Base-by-base conservation (phyloP, 2,797 vertebrate genomes). In the Lacerta viridis region DNA sequence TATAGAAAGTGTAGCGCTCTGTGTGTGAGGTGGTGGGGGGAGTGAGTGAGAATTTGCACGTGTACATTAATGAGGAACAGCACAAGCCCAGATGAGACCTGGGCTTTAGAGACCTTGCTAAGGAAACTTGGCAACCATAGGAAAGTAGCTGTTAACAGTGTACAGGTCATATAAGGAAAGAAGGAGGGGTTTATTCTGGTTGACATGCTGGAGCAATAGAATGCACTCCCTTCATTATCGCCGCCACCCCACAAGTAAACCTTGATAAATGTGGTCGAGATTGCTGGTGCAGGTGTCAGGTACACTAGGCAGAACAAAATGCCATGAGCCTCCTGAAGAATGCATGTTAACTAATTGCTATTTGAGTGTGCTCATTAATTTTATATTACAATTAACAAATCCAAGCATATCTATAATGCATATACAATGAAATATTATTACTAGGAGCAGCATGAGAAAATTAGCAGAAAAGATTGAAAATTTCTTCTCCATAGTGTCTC, bases 181-280 rank as follows among this genome's bases (percentile, higher is more conserved):
- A 84, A 75, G 69, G 59, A 41, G 27, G 64, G 27, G 68, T 66
- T 68, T 68, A 25, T 41, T 82, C 69, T 72, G 27, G 66, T 59
- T 72, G 39, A 80, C 68, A 33, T 59, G 17, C 6, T 92, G 83
- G 86, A 90, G 86, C 86, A 90, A 79, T 72, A 87, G 17, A 87
- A 75, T 86, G 41, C 1, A 78, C 85, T 93, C 18, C 36, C 29
- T 25, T 91, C 81, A 41, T 59, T 27, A 80, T 41, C 90, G 82
- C 88, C 86, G 93, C 33, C 80, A 91, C 83, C 86, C 88, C 50
- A 93, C 72, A n/a, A 85, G 71, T 92, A 89, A 90, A 86, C 84
- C 66, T 80, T 46, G 46, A 91, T 87, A 94, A 84, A 93, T 76
- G 5, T 64, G 29, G 50, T 78, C 33, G 92, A 55, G 75, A 69